Percentiles rank a stretch among this genome's conserved stretches.
phyloP scores from a whole-genome alignment of 2,797 vertebrate species.

The Melanotaenia pygmaea region DNA sequence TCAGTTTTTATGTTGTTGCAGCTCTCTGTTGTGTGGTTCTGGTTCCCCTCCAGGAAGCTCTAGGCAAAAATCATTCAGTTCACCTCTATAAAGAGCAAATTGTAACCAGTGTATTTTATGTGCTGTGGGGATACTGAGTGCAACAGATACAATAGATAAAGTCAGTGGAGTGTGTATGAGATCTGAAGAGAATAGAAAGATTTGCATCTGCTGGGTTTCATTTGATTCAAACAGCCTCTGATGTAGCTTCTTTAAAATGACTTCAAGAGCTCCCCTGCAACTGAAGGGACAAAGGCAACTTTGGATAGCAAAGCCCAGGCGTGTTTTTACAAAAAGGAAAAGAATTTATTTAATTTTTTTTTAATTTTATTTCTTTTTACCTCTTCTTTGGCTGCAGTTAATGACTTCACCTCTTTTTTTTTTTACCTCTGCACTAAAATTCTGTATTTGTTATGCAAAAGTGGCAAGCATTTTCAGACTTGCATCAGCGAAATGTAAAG shows the following conservation, averaged over 20 bases:
- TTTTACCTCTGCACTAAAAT: background rate
- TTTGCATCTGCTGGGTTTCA: conserved; percentile 53
- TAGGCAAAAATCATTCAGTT: conserved; percentile 27
- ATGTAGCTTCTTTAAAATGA: conserved; percentile 45
- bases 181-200: conserved; percentile 45
- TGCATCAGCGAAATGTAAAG: conserved; percentile 32
- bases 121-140: conserved; percentile 34
- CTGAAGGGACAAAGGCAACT: conserved; percentile 28
- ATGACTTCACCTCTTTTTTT: background rate
- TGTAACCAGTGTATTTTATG: conserved; percentile 35
- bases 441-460: conserved; percentile 39
- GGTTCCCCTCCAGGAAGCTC: conserved; percentile 32
- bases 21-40: conserved; percentile 18
- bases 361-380: background rate
- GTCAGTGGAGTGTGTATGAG: conserved; percentile 1
- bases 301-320: conserved; percentile 26
- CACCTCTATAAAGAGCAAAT: conserved; percentile 41
- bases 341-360: conserved; percentile 9
- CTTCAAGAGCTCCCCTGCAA: conserved; percentile 17
- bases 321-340: conserved; percentile 30
- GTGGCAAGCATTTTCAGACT: conserved; percentile 21
- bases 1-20: conserved; percentile 29
- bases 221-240: conserved; percentile 42
- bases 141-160: conserved; percentile 49
- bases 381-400: background rate